These are phyloP conservation scores for Fringilla coelebs DNA, from an alignment of 2,797 vertebrate genomes.

Conservation along the genomic window DNA sequence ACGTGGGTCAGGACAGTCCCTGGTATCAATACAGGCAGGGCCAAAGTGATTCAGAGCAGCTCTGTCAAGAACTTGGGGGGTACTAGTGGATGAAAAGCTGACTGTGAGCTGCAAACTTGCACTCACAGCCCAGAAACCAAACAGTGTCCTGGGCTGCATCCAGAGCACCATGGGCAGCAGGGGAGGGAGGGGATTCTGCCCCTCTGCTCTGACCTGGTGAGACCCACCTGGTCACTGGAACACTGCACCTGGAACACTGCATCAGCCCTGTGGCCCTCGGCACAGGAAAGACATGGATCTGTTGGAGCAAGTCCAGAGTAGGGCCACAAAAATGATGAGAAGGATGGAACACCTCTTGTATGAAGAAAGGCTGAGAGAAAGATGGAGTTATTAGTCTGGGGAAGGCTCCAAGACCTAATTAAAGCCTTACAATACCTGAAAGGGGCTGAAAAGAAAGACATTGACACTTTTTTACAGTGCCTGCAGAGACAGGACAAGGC, in stretches of 20 bases:
- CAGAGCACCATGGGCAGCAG: accelerated
- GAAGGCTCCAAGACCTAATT: background rate
- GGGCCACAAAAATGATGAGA: background rate
- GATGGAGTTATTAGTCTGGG: background rate
- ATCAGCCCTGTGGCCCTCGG: accelerated
- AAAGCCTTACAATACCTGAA: background rate
- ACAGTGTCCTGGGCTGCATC: background rate
- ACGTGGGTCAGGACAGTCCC: background rate
- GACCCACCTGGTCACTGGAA: background rate
- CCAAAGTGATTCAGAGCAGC: background rate
- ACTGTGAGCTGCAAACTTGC: background rate
- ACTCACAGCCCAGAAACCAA: background rate
- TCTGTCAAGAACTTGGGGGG: background rate
- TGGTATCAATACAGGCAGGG: background rate
- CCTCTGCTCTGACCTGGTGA: background rate
- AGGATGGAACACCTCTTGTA: background rate
- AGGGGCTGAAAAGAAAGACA: background rate
- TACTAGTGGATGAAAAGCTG: background rate
- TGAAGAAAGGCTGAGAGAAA: background rate
- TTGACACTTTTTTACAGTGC: accelerated
- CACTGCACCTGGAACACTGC: accelerated
- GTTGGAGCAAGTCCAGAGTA: background rate
- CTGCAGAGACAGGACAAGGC: background rate
- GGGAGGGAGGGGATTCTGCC: background rate
- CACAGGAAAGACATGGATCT: background rate